These are phyloP conservation scores for Diaphora mendica DNA, from an alignment of 2,888 invertebrate genomes.

Conservation along the genomic window DNA sequence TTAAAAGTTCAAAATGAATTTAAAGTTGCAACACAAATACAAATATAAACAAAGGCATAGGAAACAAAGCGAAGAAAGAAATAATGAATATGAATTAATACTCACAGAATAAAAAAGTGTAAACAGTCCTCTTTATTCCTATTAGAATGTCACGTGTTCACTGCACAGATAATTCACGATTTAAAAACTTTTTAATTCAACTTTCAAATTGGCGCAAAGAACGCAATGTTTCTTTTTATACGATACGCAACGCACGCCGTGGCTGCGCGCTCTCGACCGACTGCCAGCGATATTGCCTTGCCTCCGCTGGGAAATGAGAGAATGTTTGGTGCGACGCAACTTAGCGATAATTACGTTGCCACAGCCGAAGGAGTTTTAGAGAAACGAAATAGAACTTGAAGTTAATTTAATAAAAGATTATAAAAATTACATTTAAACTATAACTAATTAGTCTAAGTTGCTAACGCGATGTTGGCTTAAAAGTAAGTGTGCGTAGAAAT, in stretches of 20 bases:
- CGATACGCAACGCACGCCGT: conserved; percentile 55
- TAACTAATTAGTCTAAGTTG: no score
- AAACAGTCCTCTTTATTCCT: conserved; percentile 35
- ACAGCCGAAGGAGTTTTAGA: no score
- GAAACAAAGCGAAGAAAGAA: conserved; percentile 16
- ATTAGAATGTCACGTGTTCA: conserved; percentile 47
- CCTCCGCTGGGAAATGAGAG: conserved; percentile 45
- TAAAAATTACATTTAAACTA: no score
- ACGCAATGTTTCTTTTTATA: conserved; percentile 27
- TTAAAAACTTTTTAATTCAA: conserved; percentile 48
- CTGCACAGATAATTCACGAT: conserved; percentile 51
- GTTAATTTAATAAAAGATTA: no score
- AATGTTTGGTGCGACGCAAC: conserved; percentile 48
- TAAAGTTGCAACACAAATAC: neutral
- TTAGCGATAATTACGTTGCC: no score
- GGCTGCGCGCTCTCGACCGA: conserved; percentile 57
- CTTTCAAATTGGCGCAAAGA: conserved; percentile 50
- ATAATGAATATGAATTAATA: conserved; percentile 10
- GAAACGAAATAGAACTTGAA: no score
- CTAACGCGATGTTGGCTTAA: no score
- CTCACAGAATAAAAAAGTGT: conserved; percentile 40
- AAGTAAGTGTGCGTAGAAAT: no score
- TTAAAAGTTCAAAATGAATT: conserved; percentile 2
- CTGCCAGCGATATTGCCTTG: conserved; percentile 33
- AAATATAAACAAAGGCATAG: conserved; percentile 11